Percentiles rank a stretch among this genome's conserved stretches.
These are phyloP conservation scores for Metellina segmentata DNA, from an alignment of 2,888 invertebrate species.

Conservation along the genomic window DNA sequence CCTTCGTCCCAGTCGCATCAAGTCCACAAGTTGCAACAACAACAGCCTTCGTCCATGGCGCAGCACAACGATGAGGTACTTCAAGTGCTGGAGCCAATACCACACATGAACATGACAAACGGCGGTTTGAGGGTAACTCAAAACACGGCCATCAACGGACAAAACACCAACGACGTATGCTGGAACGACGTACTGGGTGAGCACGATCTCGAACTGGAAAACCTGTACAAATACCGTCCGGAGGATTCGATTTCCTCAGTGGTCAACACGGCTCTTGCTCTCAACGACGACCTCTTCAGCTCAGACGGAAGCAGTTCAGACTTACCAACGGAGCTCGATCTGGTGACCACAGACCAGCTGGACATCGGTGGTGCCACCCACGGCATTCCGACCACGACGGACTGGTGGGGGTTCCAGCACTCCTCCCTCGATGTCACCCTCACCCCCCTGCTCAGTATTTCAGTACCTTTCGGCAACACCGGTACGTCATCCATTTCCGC, in stretches of 20 bases:
- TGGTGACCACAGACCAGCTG: conserved; percentile 60
- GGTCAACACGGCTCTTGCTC: conserved; percentile 74
- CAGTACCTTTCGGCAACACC: conserved; percentile 62
- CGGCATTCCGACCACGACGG: conserved; percentile 45
- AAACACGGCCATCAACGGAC: conserved; percentile 46
- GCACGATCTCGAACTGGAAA: conserved; percentile 77
- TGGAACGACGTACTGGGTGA: conserved; percentile 78
- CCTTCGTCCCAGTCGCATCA: conserved; percentile 28
- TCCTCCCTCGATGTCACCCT: conserved; percentile 65
- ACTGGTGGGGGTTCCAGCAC: conserved; percentile 77
- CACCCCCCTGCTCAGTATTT: conserved; percentile 77
- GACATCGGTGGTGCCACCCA: conserved; percentile 43
- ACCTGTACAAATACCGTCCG: conserved; percentile 74
- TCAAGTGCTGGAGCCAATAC: conserved; percentile 56
- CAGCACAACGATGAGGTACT: conserved; percentile 55
- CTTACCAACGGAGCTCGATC: conserved; percentile 71
- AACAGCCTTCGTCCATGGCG: not conserved
- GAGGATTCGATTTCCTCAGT: conserved; percentile 74
- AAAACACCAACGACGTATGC: conserved; percentile 74
- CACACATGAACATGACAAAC: conserved; percentile 48
- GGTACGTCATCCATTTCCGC: conserved; percentile 6
- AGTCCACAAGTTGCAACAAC: conserved; percentile 30
- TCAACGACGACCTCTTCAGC: conserved; percentile 75
- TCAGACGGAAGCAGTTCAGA: conserved; percentile 75
- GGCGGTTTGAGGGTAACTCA: conserved; percentile 16